These are phyloP conservation scores for Monochamus saltuarius DNA, from an alignment of 1,140 invertebrate species.

Conservation along the genomic window DNA sequence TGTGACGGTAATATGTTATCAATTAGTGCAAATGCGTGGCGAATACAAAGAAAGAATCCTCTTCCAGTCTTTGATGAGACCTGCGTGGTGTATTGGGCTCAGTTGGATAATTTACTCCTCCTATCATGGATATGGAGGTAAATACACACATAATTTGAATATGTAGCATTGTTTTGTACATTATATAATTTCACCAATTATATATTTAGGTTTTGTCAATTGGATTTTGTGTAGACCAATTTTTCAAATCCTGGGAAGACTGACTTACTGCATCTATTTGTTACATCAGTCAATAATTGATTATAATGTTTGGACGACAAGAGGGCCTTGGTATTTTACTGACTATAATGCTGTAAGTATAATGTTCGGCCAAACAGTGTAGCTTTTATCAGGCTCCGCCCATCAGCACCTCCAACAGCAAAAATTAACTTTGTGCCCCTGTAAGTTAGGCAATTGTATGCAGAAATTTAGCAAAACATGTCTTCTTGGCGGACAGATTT, in stretches of 20 bases:
- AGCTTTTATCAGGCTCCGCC: too few relatives aligned
- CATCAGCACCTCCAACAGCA: too few relatives aligned
- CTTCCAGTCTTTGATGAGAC: conserved; percentile 31
- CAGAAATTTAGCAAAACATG: too few relatives aligned
- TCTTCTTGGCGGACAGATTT: too few relatives aligned
- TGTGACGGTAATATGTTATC: conserved; percentile 18
- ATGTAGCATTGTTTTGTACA: too few relatives aligned
- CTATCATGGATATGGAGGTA: conserved; percentile 37
- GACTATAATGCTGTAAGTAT: conserved; percentile 25
- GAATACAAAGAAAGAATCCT: conserved; percentile 18
- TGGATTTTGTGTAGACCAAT: neutral
- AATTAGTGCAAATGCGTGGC: conserved; percentile 22
- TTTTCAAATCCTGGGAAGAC: conserved; percentile 9
- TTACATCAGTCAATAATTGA: conserved; percentile 16
- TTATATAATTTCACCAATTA: too few relatives aligned
- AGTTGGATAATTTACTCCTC: conserved; percentile 42
- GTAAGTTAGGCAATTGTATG: too few relatives aligned
- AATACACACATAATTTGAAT: too few relatives aligned
- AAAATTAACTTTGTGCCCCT: too few relatives aligned
- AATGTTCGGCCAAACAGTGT: too few relatives aligned
- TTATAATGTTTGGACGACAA: conserved; percentile 6
- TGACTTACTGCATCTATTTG: conserved; percentile 8
- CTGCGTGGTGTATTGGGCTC: conserved; percentile 36
- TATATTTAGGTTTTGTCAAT: conserved; percentile 5
- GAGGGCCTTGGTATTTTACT: conserved; percentile 25